Evolutionary conservation across 2,797 vertebrate genomes (phyloP), one percentile per base, ranked within the genome.

Genomic region (Xerus rutilus): DNA sequence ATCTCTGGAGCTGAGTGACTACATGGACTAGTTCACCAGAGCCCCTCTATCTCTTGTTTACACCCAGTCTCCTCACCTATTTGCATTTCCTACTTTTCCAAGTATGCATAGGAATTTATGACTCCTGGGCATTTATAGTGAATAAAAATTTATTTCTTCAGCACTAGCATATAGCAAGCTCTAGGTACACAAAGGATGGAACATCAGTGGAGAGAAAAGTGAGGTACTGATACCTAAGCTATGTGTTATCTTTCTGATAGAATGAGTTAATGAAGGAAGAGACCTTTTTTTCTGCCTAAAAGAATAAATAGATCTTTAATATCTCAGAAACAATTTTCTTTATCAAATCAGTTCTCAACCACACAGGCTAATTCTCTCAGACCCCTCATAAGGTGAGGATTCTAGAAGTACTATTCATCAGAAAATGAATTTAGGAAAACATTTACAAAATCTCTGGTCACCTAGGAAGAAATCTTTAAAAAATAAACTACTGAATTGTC

Each of bases 351-450:
- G 65, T 89, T 83, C 65, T 59, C 96, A 59, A 89, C 78, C 62
- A 93, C 65, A 88, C 18, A 79, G 32, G 32, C 49, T 94, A 96
- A 96, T 95, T 95, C 77, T 97, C 77, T 94, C 70, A 78, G n/a
- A 1, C 6, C 15, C 64, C 25, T 96, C 67, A 93, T 52, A 89
- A 67, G 67, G n/a, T 77, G 57, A 93, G 70, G 95, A 89, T 84
- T 92, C 92, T 54, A 73, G 67, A 95, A 96, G 93, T 89, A 91
- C 28, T 35, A 76, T 79, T 92, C 76, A 59, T 90, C 64, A 92
- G 67, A 91, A 95, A 95, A 93, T 57, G 12, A 95, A 96, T 25
- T 86, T 85, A 95, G 67, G 47, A 92, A 96, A 94, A 89, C 62
- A 84, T 86, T 95, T 96, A 74, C 74, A 78, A 97, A 95, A 92